These are phyloP conservation scores for Gnathonemus longibarbis DNA, from an alignment of 2,113 vertebrate genomes.

Conservation along the genomic window DNA sequence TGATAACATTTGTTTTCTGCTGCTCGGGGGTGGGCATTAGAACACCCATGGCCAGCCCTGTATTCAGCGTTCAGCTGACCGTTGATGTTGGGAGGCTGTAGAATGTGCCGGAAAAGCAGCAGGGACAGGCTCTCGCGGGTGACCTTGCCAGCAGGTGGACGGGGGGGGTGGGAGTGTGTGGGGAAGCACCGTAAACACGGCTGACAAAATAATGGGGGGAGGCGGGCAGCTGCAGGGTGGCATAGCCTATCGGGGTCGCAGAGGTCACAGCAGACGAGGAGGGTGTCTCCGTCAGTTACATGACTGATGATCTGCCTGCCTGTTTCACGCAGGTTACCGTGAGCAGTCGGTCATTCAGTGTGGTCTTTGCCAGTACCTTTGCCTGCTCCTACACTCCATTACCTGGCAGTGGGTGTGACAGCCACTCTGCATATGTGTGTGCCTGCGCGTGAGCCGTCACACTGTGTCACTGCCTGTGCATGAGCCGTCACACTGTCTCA, in stretches of 20 bases:
- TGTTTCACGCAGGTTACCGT: neutral
- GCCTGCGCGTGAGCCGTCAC: too few species aligned
- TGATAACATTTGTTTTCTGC: neutral
- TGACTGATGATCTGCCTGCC: neutral
- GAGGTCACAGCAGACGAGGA: neutral
- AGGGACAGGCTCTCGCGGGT: neutral
- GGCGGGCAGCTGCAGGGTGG: neutral
- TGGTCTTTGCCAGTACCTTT: neutral
- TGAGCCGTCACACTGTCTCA: too few species aligned
- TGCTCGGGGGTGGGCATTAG: neutral
- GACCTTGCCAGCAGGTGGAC: neutral
- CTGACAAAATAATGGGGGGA: neutral
- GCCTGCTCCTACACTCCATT: neutral
- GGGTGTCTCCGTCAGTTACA: neutral
- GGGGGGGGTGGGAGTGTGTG: neutral
- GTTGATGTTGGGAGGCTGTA: neutral
- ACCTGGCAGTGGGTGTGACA: neutral
- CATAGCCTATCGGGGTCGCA: neutral
- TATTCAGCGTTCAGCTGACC: neutral
- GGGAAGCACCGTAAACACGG: neutral
- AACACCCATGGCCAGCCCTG: neutral
- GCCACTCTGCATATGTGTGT: neutral
- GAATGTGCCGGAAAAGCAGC: neutral
- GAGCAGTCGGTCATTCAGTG: neutral
- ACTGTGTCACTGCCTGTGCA: too few species aligned